phyloP scores from a whole-genome alignment of 2,113 vertebrate genomes.

The Steatornis caripensis region DNA sequence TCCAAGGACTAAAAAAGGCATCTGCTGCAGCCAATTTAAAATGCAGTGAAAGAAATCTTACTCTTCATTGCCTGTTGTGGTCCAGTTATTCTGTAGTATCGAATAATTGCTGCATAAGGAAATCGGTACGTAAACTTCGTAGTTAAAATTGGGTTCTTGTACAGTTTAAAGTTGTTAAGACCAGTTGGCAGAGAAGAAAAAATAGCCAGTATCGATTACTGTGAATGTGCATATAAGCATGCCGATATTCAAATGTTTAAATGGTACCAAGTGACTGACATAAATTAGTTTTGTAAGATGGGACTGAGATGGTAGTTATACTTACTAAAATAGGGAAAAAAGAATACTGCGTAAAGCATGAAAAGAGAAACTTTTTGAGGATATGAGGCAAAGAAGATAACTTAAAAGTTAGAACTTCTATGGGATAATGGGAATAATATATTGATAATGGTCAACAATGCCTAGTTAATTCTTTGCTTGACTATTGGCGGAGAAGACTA shows the following conservation, averaged over 20 bases:
- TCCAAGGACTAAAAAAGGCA: slow-evolving; percentile 57
- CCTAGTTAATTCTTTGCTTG: neutral
- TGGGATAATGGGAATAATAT: neutral
- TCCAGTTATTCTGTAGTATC: neutral
- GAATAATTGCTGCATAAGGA: neutral
- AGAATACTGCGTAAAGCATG: neutral
- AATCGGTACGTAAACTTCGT: neutral
- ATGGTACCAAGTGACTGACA: neutral
- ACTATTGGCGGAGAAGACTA: neutral
- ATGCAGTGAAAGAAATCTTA: slow-evolving; percentile 2
- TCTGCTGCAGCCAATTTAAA: neutral
- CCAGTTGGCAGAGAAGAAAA: neutral
- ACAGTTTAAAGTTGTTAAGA: neutral
- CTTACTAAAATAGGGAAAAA: neutral
- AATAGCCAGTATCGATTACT: neutral
- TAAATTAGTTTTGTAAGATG: neutral
- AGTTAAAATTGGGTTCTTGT: neutral
- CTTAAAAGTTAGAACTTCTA: neutral
- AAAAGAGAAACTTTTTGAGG: neutral
- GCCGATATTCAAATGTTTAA: neutral
- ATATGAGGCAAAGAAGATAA: neutral
- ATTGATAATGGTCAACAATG: neutral
- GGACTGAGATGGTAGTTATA: neutral
- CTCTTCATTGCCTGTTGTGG: neutral
- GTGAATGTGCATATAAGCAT: neutral